Base-by-base conservation (phyloP, 2,113 vertebrate genomes). In the Plotosus lineatus region DNA sequence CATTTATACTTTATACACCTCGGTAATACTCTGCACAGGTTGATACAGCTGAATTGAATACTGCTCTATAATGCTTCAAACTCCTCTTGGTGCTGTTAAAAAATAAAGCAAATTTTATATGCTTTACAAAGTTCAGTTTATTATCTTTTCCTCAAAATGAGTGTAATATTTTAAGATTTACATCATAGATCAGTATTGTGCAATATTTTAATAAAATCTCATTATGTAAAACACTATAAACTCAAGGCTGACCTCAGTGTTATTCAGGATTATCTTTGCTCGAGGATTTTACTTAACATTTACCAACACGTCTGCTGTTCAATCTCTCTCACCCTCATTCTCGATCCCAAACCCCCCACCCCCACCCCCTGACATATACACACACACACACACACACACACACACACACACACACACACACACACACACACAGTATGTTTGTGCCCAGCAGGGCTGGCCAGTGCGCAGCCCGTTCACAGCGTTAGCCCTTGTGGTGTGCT, bases 381-480 rank as follows among this genome's bases (percentile, higher is more conserved):
- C 31, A 84, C 80, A 77, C 53, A n/a, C n/a, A 33, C 58, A 60
- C 58, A 55, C 23, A 51, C 21, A 55, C 53, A 58, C 56, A 31
- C 26, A 38, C 61, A 65, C 61, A 65, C 61, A 65, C 61, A 65
- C 61, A 63, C 60, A 63, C 60, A n/a, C 38, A 66, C 63, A 46
- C 56, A 66, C 77, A 78, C 46, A 36, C 56, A 51, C 53, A 74
- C 76, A 84, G 68, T 84, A 80, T 33, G 83, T 83, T 77, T 44
- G 50, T 78, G 77, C 63, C 80, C 84, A 51, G 81, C 66, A 73
- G 75, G 82, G 72, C 77, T 85, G 80, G 56, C 65, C 85, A 69
- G 78, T 31, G 61, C 12, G 31, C 75, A 85, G 55, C 82, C 84
- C 86, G 86, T 88, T 91, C 87, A 85, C 85, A 88, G 86, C 83